Evolutionary conservation across 2,888 invertebrate genomes (phyloP).

Genomic region (Rapana venosa): DNA sequence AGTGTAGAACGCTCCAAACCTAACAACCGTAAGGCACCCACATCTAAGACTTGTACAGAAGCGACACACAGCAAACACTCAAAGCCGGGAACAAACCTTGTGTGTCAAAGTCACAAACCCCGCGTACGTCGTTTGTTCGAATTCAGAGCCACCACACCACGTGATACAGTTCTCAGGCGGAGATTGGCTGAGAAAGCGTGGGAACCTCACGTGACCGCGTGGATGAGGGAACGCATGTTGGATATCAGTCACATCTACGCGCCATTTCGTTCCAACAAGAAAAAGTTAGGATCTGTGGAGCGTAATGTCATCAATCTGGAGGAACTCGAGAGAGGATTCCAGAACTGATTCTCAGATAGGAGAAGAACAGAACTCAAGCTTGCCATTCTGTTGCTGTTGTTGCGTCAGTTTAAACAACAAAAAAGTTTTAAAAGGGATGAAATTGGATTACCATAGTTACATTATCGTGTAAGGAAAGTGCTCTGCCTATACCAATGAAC

Average conservation of each 20-base stretch:
- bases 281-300: too few species aligned
- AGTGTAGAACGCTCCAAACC: too few species aligned
- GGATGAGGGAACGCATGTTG: neutral
- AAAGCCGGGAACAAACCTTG: neutral
- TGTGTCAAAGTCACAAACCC: neutral
- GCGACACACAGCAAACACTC: neutral
- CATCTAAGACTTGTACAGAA: neutral
- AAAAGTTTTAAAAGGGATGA: too few species aligned
- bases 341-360: neutral
- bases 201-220: neutral
- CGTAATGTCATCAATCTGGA: too few species aligned
- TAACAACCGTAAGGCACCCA: neutral
- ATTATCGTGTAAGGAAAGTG: too few species aligned
- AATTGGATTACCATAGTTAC: too few species aligned
- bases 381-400: neutral
- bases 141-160: neutral
- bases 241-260: neutral
- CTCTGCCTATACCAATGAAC: too few species aligned
- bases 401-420: too few species aligned
- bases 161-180: neutral
- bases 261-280: neutral
- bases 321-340: too few species aligned
- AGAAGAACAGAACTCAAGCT: neutral
- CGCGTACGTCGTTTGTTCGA: neutral
- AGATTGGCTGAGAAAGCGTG: neutral